Base-by-base conservation (phyloP, 2,888 invertebrate species). In the Neoascia interrupta region DNA sequence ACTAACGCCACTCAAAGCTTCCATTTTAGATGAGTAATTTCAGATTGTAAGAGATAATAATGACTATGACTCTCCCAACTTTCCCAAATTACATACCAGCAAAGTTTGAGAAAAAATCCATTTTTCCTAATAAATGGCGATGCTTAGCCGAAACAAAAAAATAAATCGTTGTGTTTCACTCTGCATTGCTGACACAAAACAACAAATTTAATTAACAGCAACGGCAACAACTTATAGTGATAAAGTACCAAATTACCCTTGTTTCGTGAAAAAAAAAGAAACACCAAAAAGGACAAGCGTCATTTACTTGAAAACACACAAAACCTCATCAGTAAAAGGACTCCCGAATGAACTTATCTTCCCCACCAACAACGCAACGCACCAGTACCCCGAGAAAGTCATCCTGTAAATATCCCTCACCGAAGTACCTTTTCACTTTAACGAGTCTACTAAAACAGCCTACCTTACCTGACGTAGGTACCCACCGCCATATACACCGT, bases 361-460 rank as follows among this genome's bases (percentile, higher is more conserved):
- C 19, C 15, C 18, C 5, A 2, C 60, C 28, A 11, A n/a, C n/a
- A n/a, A n/a, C n/a, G n/a, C 2, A 5, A 13, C 53, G 3, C 13
- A n/a, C n/a, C n/a, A n/a, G n/a, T n/a, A n/a, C n/a, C n/a, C 23
- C 43, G 13, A 60, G 45, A 1, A 47, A 53, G 36, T 36, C 45
- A 60, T 53, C 69, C 5, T 51, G n/a, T n/a, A n/a, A n/a, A n/a
- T n/a, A 54, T 41, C 41, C 47, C 19, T 31, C 19, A 53, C 49
- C 49, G 21, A 54, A 79, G 72, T 79, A 60, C 60, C 76, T 73
- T 72, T 76, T 79, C 54, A 51, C 41, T 69, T 73, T 66, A 79
- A 79, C 73, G 73, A 66, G 64, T 45, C 41, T 54, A 56, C 51
- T 28, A 36, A n/a, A n/a, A n/a, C n/a, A n/a, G n/a, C n/a, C n/a